These are phyloP conservation scores for Lingula anatina DNA, from an alignment of 2,888 invertebrate genomes.

Conservation along the genomic window DNA sequence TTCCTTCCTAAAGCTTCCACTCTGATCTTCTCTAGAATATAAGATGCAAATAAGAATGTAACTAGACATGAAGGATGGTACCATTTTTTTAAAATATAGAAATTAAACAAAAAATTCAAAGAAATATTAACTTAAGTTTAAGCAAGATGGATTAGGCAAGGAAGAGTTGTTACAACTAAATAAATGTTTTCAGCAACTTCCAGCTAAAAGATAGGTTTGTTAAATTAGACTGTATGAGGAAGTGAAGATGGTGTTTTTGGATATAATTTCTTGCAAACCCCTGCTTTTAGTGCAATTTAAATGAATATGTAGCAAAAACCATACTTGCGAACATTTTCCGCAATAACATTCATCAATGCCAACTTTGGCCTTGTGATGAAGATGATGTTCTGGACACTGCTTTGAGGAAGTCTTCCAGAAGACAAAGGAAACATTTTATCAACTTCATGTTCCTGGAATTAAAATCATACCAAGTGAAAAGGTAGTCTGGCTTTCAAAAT, in stretches of 20 bases:
- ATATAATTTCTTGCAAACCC: too few species aligned
- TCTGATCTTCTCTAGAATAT: constrained; percentile 53
- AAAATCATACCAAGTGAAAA: too few species aligned
- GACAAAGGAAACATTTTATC: constrained; percentile 76
- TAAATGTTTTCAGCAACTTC: too few species aligned
- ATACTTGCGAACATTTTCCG: constrained; percentile 62
- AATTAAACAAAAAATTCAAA: neutral
- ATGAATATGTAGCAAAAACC: too few species aligned
- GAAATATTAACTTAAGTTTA: neutral
- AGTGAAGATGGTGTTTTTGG: too few species aligned
- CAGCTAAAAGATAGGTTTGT: too few species aligned
- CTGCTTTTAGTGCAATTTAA: too few species aligned
- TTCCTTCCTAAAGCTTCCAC: constrained; percentile 60
- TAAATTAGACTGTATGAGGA: too few species aligned
- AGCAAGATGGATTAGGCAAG: too few species aligned
- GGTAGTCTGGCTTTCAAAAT: too few species aligned
- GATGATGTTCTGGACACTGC: constrained; percentile 76
- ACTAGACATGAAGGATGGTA: neutral
- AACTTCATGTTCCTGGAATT: constrained; percentile 76
- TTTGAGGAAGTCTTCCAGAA: constrained; percentile 64
- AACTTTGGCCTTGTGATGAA: constrained; percentile 82
- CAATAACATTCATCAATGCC: constrained; percentile 76
- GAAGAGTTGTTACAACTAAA: too few species aligned
- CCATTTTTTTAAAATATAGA: neutral
- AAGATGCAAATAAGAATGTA: neutral